These are phyloP conservation scores for Branchinecta lynchi DNA, from an alignment of 1,140 invertebrate genomes.

Conservation along the genomic window DNA sequence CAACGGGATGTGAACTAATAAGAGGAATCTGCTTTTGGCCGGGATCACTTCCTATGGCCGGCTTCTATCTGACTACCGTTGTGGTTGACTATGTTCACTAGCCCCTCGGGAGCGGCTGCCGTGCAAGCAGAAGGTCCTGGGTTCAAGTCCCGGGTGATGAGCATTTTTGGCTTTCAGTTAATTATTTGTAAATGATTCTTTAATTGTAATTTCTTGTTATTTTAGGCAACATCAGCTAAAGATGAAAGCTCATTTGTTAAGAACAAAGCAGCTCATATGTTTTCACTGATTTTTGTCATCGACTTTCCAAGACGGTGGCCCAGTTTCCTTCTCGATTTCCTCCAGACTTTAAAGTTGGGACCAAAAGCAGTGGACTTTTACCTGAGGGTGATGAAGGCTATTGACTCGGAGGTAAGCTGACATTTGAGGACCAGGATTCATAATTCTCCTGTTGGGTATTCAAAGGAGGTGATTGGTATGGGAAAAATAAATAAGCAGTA, in stretches of 20 bases:
- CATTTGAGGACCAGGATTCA: background rate
- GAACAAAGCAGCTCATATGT: slow-evolving; percentile 40
- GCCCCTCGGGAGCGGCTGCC: too few species aligned
- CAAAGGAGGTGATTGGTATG: too few species aligned
- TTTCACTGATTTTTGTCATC: slow-evolving; percentile 36
- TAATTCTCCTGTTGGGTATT: too few species aligned
- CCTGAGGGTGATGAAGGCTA: slow-evolving; percentile 36
- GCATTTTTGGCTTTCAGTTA: too few species aligned
- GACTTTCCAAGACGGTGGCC: slow-evolving; percentile 40
- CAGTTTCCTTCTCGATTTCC: slow-evolving; percentile 38
- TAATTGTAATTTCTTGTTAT: slow-evolving; percentile 8
- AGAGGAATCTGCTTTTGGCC: too few species aligned
- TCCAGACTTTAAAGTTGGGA: slow-evolving; percentile 31
- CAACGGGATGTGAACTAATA: too few species aligned
- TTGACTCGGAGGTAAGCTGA: slow-evolving; percentile 32
- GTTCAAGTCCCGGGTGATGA: too few species aligned
- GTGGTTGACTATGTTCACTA: too few species aligned
- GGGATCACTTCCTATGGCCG: too few species aligned
- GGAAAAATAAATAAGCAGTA: too few species aligned
- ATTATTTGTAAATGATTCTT: background rate
- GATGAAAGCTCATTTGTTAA: slow-evolving; percentile 26
- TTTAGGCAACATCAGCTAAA: slow-evolving; percentile 16
- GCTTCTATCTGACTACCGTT: too few species aligned
- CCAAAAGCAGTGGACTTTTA: slow-evolving; percentile 36
- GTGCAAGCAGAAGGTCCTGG: too few species aligned